Percentiles rank a stretch among this genome's conserved stretches.
These are phyloP conservation scores for Orthonychiurus folsomi DNA, from an alignment of 2,888 invertebrate species.

Conservation along the genomic window DNA sequence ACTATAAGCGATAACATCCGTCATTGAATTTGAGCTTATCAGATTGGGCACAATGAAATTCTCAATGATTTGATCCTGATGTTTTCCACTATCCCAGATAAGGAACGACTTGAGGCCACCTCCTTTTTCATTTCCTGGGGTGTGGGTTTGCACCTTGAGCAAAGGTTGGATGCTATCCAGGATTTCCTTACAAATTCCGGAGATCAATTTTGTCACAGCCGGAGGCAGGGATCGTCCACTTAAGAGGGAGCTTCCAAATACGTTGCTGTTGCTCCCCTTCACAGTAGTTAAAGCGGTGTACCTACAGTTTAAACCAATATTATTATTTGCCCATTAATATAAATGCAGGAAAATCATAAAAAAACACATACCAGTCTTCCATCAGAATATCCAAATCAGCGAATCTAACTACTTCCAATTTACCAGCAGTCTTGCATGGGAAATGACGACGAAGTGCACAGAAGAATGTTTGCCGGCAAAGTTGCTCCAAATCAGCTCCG, in stretches of 20 bases:
- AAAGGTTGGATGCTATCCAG: not conserved
- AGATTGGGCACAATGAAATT: slow-evolving; percentile 6
- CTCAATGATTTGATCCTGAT: slow-evolving; percentile 3
- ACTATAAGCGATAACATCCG: not conserved
- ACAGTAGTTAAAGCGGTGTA: not conserved
- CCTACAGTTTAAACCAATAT: too few relatives aligned
- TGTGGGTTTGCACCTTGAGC: not conserved
- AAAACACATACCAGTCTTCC: not conserved
- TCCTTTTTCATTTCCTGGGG: not conserved
- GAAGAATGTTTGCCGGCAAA: slow-evolving; percentile 67
- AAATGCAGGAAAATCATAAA: too few relatives aligned
- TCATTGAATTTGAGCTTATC: not conserved
- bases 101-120: slow-evolving; percentile 5
- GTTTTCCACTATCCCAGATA: slow-evolving; percentile 1
- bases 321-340: too few relatives aligned
- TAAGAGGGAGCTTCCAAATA: slow-evolving; percentile 1
- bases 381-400: not conserved
- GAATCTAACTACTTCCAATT: not conserved
- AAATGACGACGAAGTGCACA: slow-evolving; percentile 7
- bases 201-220: not conserved
- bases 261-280: slow-evolving; percentile 10
- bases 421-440: not conserved
- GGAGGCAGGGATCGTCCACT: not conserved
- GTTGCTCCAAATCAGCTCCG: slow-evolving; percentile 76
- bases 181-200: not conserved